These are phyloP conservation scores for Oplegnathus fasciatus DNA, from an alignment of 2,113 vertebrate genomes.

Conservation along the genomic window DNA sequence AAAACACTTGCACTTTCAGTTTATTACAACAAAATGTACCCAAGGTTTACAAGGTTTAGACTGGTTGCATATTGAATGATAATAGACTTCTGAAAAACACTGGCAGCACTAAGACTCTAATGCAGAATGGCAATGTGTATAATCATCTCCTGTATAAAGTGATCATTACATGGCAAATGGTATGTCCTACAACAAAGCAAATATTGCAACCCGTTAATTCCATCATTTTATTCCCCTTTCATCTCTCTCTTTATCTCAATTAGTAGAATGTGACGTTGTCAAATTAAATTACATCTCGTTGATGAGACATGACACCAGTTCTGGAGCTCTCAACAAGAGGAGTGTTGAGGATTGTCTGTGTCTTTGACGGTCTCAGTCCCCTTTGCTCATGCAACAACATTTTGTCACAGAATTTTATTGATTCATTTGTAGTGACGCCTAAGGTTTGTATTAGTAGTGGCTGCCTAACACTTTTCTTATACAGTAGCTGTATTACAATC, in stretches of 20 bases:
- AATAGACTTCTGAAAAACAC: slow-evolving; percentile 16
- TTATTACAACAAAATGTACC: slow-evolving; percentile 6
- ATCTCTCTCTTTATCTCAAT: slow-evolving; percentile 56
- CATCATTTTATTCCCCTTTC: slow-evolving; percentile 28
- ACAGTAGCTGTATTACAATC: slow-evolving; percentile 9
- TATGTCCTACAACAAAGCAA: slow-evolving; percentile 36
- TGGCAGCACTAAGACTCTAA: slow-evolving; percentile 24
- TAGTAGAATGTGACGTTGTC: slow-evolving; percentile 56
- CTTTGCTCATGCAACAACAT: slow-evolving; percentile 36
- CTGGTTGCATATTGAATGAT: slow-evolving; percentile 7
- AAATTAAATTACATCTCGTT: slow-evolving; percentile 53
- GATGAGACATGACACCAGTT: slow-evolving; percentile 56
- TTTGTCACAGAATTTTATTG: slow-evolving; percentile 41
- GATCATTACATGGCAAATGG: slow-evolving; percentile 35
- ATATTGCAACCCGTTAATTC: slow-evolving; percentile 38
- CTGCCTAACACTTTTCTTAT: slow-evolving; percentile 13
- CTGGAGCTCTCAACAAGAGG: slow-evolving; percentile 39
- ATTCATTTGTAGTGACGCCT: slow-evolving; percentile 34
- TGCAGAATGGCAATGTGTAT: slow-evolving; percentile 25
- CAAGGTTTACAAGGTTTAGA: slow-evolving; percentile 7
- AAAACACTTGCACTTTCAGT: slow-evolving; percentile 7
- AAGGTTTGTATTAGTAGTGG: slow-evolving; percentile 30
- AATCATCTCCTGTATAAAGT: slow-evolving; percentile 45
- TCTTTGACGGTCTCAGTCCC: slow-evolving; percentile 29
- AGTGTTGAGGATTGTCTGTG: slow-evolving; percentile 17